Conservation (phyloP, 1,140 invertebrate genomes). For the Drosophila malerkotliana region DNA sequence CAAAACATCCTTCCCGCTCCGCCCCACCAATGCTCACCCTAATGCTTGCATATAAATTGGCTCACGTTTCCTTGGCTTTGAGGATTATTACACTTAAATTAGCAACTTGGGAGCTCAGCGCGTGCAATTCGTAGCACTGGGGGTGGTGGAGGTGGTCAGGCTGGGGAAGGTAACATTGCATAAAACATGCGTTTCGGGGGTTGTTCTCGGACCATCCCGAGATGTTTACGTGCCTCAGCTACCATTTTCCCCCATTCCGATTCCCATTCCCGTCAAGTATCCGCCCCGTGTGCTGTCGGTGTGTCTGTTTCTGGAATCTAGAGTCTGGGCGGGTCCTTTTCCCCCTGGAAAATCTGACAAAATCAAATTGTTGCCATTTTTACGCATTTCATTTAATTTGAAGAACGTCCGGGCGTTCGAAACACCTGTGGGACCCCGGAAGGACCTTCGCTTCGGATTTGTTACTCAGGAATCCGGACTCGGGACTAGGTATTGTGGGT, state of each 20-base stretch:
- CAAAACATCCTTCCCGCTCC: neutral
- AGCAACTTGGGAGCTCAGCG: slow-evolving; percentile 76
- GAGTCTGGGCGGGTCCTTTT: slow-evolving; percentile 30
- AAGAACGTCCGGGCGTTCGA: slow-evolving; percentile 58
- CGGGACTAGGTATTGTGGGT: slow-evolving; percentile 17
- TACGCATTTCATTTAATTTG: slow-evolving; percentile 83
- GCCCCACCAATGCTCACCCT: slow-evolving; percentile 43
- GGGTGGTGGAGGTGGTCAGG: neutral
- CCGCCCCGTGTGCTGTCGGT: slow-evolving; percentile 19
- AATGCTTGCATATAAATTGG: slow-evolving; percentile 81
- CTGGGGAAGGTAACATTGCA: slow-evolving; percentile 43
- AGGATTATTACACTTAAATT: slow-evolving; percentile 83
- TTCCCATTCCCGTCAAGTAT: slow-evolving; percentile 18
- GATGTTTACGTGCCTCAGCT: slow-evolving; percentile 52
- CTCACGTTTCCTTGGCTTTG: slow-evolving; percentile 81
- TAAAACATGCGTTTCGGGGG: slow-evolving; percentile 69
- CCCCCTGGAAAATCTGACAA: slow-evolving; percentile 74
- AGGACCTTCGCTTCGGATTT: slow-evolving; percentile 1
- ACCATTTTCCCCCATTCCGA: slow-evolving; percentile 16
- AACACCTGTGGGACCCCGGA: slow-evolving; percentile 70
- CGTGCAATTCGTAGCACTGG: slow-evolving; percentile 53
- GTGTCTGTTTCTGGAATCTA: slow-evolving; percentile 13
- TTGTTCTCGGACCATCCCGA: slow-evolving; percentile 46
- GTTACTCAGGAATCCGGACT: slow-evolving; percentile 7
- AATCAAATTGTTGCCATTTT: slow-evolving; percentile 83